These are phyloP conservation scores for Parnassius glacialis DNA, from an alignment of 2,888 invertebrate genomes.

Conservation along the genomic window DNA sequence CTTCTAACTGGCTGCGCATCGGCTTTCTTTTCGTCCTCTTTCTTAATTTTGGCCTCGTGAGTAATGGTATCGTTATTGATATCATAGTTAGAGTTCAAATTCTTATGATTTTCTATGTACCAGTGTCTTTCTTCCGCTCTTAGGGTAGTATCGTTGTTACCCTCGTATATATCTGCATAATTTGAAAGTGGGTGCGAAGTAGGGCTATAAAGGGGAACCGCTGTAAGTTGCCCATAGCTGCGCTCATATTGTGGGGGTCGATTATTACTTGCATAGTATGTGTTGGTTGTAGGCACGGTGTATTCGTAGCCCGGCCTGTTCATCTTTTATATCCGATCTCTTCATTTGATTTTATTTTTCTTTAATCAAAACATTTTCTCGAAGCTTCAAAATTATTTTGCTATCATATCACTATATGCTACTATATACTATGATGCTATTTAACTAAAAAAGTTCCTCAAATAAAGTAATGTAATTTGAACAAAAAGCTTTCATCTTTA, in stretches of 20 bases:
- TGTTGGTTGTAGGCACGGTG: slow-evolving; percentile 72
- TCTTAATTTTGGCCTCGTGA: slow-evolving; percentile 75
- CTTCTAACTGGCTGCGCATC: slow-evolving; percentile 58
- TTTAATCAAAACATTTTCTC: slow-evolving; percentile 6
- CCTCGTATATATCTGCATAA: slow-evolving; percentile 77
- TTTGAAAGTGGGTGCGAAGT: slow-evolving; percentile 71
- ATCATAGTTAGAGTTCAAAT: slow-evolving; percentile 64
- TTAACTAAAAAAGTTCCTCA: slow-evolving; percentile 31
- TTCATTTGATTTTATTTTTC: slow-evolving; percentile 72
- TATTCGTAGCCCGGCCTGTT: slow-evolving; percentile 79
- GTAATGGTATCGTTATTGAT: slow-evolving; percentile 59
- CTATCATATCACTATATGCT: neutral
- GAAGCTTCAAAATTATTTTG: slow-evolving; percentile 12
- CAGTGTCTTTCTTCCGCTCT: slow-evolving; percentile 76
- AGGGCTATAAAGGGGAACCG: slow-evolving; percentile 68
- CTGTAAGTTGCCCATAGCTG: slow-evolving; percentile 67
- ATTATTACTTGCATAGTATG: slow-evolving; percentile 69
- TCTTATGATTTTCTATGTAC: slow-evolving; percentile 79
- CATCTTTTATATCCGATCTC: slow-evolving; percentile 73
- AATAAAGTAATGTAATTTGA: slow-evolving; percentile 14
- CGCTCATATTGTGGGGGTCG: slow-evolving; percentile 75
- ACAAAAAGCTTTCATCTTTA: slow-evolving; percentile 30
- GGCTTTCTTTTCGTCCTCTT: slow-evolving; percentile 72
- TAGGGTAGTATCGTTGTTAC: slow-evolving; percentile 76
- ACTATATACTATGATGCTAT: slow-evolving; percentile 48